Conservation (phyloP, 2,797 vertebrate species). For the Lepidocolaptes lacrymiger region DNA sequence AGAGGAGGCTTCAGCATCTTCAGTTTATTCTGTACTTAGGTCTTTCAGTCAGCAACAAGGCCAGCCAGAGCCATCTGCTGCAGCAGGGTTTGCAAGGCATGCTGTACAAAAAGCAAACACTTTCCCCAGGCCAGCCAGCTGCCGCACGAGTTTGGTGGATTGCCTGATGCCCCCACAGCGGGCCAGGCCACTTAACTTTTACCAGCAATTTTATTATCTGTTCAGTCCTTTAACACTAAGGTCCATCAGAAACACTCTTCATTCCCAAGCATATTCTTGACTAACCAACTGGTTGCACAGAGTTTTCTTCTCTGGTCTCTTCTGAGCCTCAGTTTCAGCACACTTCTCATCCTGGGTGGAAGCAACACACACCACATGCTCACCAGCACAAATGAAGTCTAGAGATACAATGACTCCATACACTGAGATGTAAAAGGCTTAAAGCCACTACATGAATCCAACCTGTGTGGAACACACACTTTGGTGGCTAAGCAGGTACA, state of each 20-base stretch:
- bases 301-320: not conserved
- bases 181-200: not conserved
- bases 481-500: not conserved
- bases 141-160: not conserved
- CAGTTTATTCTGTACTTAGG: not conserved
- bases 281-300: accelerated
- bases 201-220: not conserved
- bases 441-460: not conserved
- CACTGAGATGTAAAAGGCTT: not conserved
- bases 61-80: slow-evolving; percentile 15
- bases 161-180: not conserved
- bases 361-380: not conserved
- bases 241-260: not conserved
- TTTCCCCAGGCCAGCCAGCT: not conserved
- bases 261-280: not conserved
- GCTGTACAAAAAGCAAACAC: not conserved
- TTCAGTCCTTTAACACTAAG: not conserved
- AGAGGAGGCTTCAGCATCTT: not conserved
- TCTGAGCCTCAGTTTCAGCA: not conserved
- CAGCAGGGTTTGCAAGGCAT: not conserved
- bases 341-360: not conserved
- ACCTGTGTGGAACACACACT: accelerated
- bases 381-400: not conserved
- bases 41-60: not conserved
- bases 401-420: not conserved